phyloP scores from a whole-genome alignment of 2,888 invertebrate species.

The Lumbricus terrestris region DNA sequence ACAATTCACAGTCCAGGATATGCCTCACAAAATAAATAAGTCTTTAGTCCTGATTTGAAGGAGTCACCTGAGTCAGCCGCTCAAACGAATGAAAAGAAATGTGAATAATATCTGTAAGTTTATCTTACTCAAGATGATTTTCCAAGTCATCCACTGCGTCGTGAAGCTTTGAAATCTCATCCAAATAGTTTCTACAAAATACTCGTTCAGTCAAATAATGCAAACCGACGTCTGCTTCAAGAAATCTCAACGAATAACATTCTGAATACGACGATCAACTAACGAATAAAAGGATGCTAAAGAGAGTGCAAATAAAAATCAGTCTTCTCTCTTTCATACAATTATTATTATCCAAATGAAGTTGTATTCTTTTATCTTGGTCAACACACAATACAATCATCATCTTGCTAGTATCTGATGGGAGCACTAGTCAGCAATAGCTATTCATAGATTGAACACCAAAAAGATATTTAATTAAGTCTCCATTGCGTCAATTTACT shows the following conservation, averaged over 20 bases:
- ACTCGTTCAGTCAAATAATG: neutral
- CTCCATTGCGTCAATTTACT: too few species aligned
- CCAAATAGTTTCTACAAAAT: constrained; percentile 32
- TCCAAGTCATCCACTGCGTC: constrained; percentile 62
- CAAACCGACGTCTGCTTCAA: neutral
- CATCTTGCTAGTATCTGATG: neutral
- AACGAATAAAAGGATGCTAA: neutral
- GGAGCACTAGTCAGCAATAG: neutral
- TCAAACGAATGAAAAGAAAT: too few species aligned
- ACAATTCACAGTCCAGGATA: too few species aligned
- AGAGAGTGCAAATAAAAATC: neutral
- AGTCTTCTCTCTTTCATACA: neutral
- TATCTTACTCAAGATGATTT: constrained; percentile 60
- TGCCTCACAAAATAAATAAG: too few species aligned
- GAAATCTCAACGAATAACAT: neutral
- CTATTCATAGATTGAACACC: neutral
- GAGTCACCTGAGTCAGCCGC: too few species aligned
- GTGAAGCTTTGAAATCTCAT: constrained; percentile 40
- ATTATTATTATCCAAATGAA: neutral
- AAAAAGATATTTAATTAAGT: neutral
- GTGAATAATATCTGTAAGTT: neutral
- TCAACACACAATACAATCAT: neutral
- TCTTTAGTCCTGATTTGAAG: too few species aligned
- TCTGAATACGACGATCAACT: neutral
- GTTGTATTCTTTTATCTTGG: neutral